phyloP scores from a whole-genome alignment of 2,797 vertebrate genomes.

The Sciurus vulgaris region DNA sequence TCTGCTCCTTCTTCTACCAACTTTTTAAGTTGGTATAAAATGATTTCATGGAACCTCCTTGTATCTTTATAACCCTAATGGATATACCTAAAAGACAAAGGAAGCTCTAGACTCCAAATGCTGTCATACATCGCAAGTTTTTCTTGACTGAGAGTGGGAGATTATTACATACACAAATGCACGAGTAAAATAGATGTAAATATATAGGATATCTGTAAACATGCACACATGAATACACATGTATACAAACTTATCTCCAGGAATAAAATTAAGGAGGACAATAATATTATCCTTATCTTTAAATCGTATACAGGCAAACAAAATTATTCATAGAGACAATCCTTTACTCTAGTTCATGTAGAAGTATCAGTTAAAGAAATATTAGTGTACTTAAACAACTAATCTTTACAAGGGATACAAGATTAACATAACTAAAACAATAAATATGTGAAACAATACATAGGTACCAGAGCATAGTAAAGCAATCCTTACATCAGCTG shows the following conservation, averaged over 20 bases:
- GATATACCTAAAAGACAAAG: not conserved
- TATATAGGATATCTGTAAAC: not conserved
- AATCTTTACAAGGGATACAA: not conserved
- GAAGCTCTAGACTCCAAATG: not conserved
- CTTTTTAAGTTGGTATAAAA: not conserved
- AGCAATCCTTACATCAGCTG: not conserved
- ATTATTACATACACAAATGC: not conserved
- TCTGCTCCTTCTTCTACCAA: not conserved
- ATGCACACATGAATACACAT: not conserved
- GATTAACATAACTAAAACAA: not conserved
- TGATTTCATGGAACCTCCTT: not conserved
- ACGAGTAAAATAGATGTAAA: not conserved
- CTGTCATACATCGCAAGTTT: not conserved
- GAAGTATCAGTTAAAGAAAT: not conserved
- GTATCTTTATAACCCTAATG: not conserved
- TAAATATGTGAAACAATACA: not conserved
- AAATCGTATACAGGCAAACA: conserved; percentile 10
- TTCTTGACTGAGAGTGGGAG: not conserved
- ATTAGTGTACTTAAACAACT: not conserved
- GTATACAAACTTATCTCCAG: not conserved
- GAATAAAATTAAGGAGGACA: not conserved
- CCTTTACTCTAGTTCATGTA: not conserved
- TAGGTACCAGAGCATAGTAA: not conserved
- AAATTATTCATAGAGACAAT: not conserved
- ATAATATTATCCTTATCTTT: not conserved